These are phyloP conservation scores for Pelobates fuscus DNA, from an alignment of 2,113 vertebrate species.

Conservation along the genomic window DNA sequence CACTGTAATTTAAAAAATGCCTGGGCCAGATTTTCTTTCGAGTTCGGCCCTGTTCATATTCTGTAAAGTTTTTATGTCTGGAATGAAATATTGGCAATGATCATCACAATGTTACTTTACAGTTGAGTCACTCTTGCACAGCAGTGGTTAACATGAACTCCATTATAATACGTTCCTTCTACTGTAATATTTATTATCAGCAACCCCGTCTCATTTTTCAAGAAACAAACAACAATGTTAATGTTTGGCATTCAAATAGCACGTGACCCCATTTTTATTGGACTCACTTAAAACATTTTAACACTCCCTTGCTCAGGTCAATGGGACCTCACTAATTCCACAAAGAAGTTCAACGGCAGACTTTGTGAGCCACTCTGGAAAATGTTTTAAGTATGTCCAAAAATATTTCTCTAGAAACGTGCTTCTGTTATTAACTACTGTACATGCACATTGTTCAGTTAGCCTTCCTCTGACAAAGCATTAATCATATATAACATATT, in stretches of 20 bases:
- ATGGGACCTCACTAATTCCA: slow-evolving; percentile 16
- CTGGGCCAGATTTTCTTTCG: no score
- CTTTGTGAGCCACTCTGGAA: slow-evolving; percentile 11
- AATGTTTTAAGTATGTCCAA: slow-evolving; percentile 45
- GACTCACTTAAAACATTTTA: slow-evolving; percentile 38
- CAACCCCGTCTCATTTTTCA: slow-evolving; percentile 32
- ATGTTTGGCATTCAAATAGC: slow-evolving; percentile 10
- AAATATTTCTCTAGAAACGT: slow-evolving; percentile 26
- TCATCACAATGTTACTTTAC: no score
- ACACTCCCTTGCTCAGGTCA: slow-evolving; percentile 34
- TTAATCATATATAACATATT: slow-evolving; percentile 18
- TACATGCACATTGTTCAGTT: slow-evolving; percentile 24
- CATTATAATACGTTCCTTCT: slow-evolving; percentile 24
- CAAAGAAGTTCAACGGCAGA: not conserved
- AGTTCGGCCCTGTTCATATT: no score
- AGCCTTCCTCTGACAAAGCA: slow-evolving; percentile 23
- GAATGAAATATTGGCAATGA: no score
- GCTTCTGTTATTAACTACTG: slow-evolving; percentile 33
- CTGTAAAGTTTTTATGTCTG: no score
- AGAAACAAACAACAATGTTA: slow-evolving; percentile 32
- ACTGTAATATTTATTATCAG: slow-evolving; percentile 33
- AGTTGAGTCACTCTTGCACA: no score
- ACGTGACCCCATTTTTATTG: slow-evolving; percentile 45
- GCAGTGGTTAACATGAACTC: not conserved
- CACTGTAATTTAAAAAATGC: no score